These are phyloP conservation scores for Gracilinanus agilis DNA, from an alignment of 2,113 vertebrate genomes.

Conservation along the genomic window DNA sequence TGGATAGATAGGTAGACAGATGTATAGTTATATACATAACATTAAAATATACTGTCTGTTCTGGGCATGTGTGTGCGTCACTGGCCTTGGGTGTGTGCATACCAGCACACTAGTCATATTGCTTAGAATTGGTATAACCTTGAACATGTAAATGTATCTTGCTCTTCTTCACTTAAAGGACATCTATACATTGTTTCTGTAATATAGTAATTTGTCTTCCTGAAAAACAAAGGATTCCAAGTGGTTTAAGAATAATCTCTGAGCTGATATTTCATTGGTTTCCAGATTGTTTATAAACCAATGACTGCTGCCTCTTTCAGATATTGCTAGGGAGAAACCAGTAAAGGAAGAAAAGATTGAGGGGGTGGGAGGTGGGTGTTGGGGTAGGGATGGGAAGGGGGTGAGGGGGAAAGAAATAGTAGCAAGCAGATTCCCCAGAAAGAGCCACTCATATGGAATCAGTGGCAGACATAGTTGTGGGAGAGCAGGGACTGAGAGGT, in stretches of 20 bases:
- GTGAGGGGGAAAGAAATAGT: background rate
- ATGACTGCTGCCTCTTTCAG: background rate
- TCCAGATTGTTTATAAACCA: background rate
- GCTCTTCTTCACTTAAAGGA: background rate
- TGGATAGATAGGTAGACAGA: background rate
- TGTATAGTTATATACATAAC: background rate
- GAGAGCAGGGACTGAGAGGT: background rate
- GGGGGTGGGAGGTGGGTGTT: too few relatives aligned
- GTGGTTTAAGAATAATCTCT: background rate
- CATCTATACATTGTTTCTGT: background rate
- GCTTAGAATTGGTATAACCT: background rate
- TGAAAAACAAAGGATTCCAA: background rate
- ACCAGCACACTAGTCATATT: background rate
- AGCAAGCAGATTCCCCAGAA: background rate
- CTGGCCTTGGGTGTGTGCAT: background rate
- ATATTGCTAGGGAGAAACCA: background rate
- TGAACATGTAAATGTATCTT: background rate
- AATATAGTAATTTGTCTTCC: background rate
- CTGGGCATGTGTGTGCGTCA: background rate
- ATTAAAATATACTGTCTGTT: background rate
- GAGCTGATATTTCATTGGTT: background rate
- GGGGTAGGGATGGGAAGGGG: rapidly evolving
- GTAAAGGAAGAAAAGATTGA: background rate
- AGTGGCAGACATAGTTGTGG: background rate
- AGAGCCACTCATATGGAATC: background rate